Conservation (phyloP, 2,888 invertebrate species). For the Fragum whitleyi region DNA sequence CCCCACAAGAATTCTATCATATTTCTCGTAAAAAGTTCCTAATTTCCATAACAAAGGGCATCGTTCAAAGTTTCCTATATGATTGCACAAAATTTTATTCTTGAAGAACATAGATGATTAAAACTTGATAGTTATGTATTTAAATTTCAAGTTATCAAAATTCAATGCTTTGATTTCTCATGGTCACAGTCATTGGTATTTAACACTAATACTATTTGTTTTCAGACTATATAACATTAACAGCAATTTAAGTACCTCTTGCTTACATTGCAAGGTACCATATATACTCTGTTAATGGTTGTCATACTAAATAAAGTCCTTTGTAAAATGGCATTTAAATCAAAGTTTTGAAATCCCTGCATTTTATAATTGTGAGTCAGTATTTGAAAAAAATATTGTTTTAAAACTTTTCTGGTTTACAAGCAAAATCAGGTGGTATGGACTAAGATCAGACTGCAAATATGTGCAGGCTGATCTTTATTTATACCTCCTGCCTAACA, state of each 20-base stretch:
- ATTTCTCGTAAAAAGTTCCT: not conserved
- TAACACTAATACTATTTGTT: not conserved
- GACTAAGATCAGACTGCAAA: too few species aligned
- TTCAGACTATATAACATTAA: not conserved
- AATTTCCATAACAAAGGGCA: not conserved
- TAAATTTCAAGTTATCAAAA: not conserved
- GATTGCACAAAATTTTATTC: too few species aligned
- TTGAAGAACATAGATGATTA: not conserved
- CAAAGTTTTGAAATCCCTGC: too few species aligned
- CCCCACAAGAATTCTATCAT: too few species aligned
- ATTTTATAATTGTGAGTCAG: too few species aligned
- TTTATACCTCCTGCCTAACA: too few species aligned
- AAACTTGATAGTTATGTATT: not conserved
- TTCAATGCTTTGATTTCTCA: not conserved
- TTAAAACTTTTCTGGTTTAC: too few species aligned
- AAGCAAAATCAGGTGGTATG: too few species aligned
- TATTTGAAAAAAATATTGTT: too few species aligned
- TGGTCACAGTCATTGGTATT: not conserved
- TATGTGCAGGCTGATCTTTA: too few species aligned
- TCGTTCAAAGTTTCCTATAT: not conserved
- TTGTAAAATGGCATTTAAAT: too few species aligned
- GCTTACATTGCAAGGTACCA: not conserved
- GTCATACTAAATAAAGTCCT: too few species aligned
- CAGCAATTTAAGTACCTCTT: not conserved
- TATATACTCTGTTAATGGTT: not conserved